phyloP scores from a whole-genome alignment of 2,888 invertebrate species.

The Drosophila austrosaltans region DNA sequence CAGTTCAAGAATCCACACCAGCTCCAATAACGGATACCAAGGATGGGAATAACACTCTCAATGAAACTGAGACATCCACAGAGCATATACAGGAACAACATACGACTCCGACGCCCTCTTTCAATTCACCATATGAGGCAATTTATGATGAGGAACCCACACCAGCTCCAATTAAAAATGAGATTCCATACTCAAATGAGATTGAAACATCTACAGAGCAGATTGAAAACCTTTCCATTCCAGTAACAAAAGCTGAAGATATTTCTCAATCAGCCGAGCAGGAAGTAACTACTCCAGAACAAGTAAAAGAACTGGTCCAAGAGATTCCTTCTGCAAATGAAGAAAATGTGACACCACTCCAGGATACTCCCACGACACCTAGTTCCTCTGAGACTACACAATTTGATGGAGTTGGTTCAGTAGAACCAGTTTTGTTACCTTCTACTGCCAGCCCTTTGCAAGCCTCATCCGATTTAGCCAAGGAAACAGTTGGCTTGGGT shows the following conservation, averaged over 20 bases:
- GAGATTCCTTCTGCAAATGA: not conserved
- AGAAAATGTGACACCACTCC: not conserved
- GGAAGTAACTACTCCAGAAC: not conserved
- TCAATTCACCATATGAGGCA: constrained; percentile 43
- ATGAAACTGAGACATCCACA: too few relatives aligned
- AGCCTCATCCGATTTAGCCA: not conserved
- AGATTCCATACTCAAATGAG: not conserved
- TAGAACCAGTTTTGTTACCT: constrained; percentile 48
- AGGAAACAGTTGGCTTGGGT: constrained; percentile 65
- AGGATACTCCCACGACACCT: not conserved
- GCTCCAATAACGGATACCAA: too few relatives aligned
- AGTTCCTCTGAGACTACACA: not conserved
- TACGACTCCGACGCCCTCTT: constrained; percentile 45
- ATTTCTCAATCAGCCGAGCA: not conserved
- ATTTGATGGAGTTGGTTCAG: constrained; percentile 39
- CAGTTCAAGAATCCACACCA: too few relatives aligned
- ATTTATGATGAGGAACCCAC: constrained; percentile 45
- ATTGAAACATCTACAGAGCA: not conserved
- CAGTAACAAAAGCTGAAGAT: not conserved
- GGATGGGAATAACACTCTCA: too few relatives aligned
- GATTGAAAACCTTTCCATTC: not conserved
- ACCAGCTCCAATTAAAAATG: constrained; percentile 27
- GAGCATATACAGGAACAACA: constrained; percentile 21
- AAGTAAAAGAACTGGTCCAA: not conserved
- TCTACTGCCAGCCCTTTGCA: constrained; percentile 33